These are phyloP conservation scores for Xestia rhomboidea DNA, from an alignment of 2,888 invertebrate species.

Conservation along the genomic window DNA sequence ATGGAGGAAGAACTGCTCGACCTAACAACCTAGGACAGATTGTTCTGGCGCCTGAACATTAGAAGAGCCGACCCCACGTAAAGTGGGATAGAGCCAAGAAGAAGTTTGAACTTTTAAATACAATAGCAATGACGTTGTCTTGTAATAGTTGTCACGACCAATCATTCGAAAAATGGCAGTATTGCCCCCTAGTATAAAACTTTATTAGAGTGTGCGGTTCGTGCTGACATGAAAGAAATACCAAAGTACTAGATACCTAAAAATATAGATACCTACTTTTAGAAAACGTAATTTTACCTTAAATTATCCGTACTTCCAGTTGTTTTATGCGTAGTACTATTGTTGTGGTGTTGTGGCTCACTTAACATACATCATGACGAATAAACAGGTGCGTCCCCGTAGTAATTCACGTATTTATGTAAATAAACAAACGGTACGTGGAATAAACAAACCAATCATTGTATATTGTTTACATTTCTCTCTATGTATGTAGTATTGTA, in stretches of 20 bases:
- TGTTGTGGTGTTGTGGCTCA: background rate
- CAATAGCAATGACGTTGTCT: background rate
- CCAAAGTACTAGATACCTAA: background rate
- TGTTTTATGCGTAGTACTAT: background rate
- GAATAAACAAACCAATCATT: background rate
- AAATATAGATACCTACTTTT: background rate
- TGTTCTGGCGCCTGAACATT: too few relatives aligned
- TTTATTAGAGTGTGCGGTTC: background rate
- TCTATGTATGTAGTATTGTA: background rate
- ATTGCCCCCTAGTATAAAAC: background rate
- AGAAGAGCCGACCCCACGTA: too few relatives aligned
- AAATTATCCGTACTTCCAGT: background rate
- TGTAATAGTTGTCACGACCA: background rate
- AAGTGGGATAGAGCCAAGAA: too few relatives aligned
- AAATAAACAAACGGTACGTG: background rate
- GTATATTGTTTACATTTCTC: slow-evolving; percentile 6
- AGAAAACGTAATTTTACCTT: background rate
- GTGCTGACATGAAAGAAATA: background rate
- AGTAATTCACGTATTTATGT: background rate
- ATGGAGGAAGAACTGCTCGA: too few relatives aligned
- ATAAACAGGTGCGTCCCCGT: slow-evolving; percentile 22
- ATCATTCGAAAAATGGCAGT: background rate
- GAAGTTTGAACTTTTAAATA: background rate
- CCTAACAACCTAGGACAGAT: too few relatives aligned
- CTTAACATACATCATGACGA: background rate